Evolutionary conservation across 2,888 invertebrate genomes (phyloP), one percentile per base, ranked within the genome.

Genomic region (Hybos culiciformis): DNA sequence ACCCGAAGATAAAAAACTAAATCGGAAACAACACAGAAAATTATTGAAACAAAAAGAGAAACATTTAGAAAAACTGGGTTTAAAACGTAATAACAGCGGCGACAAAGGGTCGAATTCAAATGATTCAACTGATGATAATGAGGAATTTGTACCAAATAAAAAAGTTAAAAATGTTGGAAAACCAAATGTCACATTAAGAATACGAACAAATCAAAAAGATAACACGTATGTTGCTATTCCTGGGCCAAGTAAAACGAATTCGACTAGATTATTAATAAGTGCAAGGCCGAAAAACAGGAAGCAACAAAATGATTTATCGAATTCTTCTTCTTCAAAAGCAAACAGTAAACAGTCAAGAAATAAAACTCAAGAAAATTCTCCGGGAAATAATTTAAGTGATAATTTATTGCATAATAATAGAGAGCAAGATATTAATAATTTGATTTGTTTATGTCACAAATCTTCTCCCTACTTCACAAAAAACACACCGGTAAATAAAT

Each of bases 31-130:
- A 40, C 59, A 57, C 15, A 59, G 62, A 17, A 68, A 68, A 45
- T 58, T 71, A 46, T 67, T 68, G 48, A 70, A 70, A 41, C 71
- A 72, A 41, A 73, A 73, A 63, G 75, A 74, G 48, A 72, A 72
- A 48, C 74, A 75, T 53, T 59, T 77, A 12, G 71, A 73, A 56
- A 71, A 71, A 46, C 56, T 77, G 33, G 76, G 76, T 0, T 46
- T 64, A 23, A 51, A 51, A 9, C 56, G 60, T 34, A 61, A 56
- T 20, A 29, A 36, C 7, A 58, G 54, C 39, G 57, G 54, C 47
- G 59, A 56, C 21, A 59, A 59, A 42, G 54, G 57, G 5, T 56
- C 57, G 17, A 63, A 61, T 37, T 54, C 58, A 14, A 60, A 60
- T 4, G 60, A 59, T 32, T 58, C 58, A 31, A 58, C 58, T 5